Conservation (phyloP, 2,113 vertebrate genomes). For the Ivindomyrus marchei region DNA sequence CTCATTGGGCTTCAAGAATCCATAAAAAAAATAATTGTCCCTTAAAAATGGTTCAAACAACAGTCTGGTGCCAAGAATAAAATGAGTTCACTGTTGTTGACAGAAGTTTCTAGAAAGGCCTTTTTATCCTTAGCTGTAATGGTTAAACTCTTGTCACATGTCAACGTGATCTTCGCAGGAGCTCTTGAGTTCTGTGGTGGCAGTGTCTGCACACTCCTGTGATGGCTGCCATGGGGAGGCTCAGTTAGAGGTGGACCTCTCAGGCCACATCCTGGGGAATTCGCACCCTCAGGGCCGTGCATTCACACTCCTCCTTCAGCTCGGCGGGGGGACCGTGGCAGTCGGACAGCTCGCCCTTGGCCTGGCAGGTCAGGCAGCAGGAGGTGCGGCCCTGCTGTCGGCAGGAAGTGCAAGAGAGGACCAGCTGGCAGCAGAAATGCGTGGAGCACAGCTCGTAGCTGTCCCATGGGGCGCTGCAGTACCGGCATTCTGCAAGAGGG, state of each 20-base stretch:
- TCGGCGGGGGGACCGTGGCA: slow-evolving; percentile 3
- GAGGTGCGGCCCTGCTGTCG: slow-evolving; percentile 67
- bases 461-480: slow-evolving; percentile 81
- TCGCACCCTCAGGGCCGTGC: slow-evolving; percentile 69
- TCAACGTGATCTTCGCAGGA: neutral
- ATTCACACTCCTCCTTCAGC: slow-evolving; percentile 84
- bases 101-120: neutral
- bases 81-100: neutral
- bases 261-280: slow-evolving; percentile 65
- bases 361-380: slow-evolving; percentile 79
- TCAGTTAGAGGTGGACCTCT: neutral
- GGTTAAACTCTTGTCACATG: neutral
- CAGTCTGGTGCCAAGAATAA: neutral
- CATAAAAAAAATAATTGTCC: neutral
- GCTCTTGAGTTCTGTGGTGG: neutral
- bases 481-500: slow-evolving; percentile 72
- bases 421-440: slow-evolving; percentile 78
- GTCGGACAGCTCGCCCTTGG: slow-evolving; percentile 55
- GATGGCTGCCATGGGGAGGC: neutral
- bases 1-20: neutral
- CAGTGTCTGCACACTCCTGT: neutral
- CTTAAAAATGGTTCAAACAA: neutral
- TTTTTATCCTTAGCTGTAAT: neutral
- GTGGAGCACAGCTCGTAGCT: slow-evolving; percentile 83
- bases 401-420: slow-evolving; percentile 76